Evolutionary conservation across 2,888 invertebrate species (phyloP).

Genomic region (Cosmia trapezina): DNA sequence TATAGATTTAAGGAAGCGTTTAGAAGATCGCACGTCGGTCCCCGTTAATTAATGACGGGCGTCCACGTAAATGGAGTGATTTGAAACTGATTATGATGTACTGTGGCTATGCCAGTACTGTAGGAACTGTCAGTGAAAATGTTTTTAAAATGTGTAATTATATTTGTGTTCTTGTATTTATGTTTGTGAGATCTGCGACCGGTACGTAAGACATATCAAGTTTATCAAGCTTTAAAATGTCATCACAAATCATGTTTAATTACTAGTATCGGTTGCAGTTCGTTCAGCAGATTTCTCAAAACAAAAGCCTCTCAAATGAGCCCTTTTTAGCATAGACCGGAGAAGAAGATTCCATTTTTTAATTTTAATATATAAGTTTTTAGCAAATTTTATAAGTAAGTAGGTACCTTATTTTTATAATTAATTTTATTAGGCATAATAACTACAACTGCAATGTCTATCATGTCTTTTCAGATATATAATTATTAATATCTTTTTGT

Average conservation of each 20-base stretch:
- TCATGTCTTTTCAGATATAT: neutral
- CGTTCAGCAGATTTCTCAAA: neutral
- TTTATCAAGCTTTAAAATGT: slow-evolving; percentile 1
- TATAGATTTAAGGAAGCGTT: slow-evolving; percentile 42
- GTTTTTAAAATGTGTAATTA: neutral
- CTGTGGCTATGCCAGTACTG: slow-evolving; percentile 23
- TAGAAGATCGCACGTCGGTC: neutral
- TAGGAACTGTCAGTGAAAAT: neutral
- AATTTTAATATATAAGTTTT: slow-evolving; percentile 14
- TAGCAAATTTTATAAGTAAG: slow-evolving; percentile 29
- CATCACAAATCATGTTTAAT: slow-evolving; percentile 14
- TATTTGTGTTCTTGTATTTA: slow-evolving; percentile 1
- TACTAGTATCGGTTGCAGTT: slow-evolving; percentile 23
- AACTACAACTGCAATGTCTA: slow-evolving; percentile 4
- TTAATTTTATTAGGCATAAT: slow-evolving; percentile 20
- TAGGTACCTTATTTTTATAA: slow-evolving; percentile 9
- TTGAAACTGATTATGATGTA: slow-evolving; percentile 12
- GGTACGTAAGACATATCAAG: slow-evolving; percentile 42
- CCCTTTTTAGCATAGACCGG: slow-evolving; percentile 1
- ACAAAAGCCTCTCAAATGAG: slow-evolving; percentile 1
- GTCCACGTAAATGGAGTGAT: slow-evolving; percentile 21
- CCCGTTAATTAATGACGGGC: slow-evolving; percentile 14
- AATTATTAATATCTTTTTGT: slow-evolving; percentile 6
- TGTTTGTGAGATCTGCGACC: slow-evolving; percentile 11
- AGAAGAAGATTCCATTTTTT: slow-evolving; percentile 23